Conservation (phyloP, 2,113 vertebrate species). For the Pterocles orientalis region DNA sequence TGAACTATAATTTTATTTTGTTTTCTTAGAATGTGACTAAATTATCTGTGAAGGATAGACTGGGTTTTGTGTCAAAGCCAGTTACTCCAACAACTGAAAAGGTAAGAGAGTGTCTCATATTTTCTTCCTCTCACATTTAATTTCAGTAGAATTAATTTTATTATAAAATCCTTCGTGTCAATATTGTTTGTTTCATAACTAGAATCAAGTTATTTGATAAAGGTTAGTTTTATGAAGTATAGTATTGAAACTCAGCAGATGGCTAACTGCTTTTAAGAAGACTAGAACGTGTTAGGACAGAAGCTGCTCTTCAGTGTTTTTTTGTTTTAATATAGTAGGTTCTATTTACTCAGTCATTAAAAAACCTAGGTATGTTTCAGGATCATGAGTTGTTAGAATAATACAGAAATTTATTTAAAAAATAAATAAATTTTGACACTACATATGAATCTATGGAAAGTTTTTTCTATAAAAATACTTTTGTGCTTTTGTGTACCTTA, state of each 20-base stretch:
- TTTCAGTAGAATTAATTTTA: background rate
- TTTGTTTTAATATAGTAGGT: background rate
- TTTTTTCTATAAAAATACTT: background rate
- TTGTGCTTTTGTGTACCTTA: background rate
- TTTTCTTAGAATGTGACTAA: constrained; percentile 85
- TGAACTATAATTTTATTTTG: constrained; percentile 50
- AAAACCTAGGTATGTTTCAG: background rate
- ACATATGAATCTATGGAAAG: background rate
- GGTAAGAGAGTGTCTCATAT: constrained; percentile 72
- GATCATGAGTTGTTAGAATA: background rate
- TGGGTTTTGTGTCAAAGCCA: constrained; percentile 89
- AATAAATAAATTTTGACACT: background rate
- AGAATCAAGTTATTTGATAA: background rate
- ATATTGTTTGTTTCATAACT: background rate
- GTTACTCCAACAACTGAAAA: constrained; percentile 85
- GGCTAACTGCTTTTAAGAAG: background rate
- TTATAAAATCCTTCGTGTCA: background rate
- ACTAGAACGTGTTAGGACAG: background rate
- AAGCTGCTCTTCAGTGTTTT: background rate
- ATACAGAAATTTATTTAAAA: background rate
- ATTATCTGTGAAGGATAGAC: constrained; percentile 89
- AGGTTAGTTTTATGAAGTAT: background rate
- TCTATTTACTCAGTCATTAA: background rate
- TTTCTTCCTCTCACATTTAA: background rate
- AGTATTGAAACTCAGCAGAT: background rate